Base-by-base conservation (phyloP, 2,797 vertebrate species). In the Scolopax bukidnonensis region DNA sequence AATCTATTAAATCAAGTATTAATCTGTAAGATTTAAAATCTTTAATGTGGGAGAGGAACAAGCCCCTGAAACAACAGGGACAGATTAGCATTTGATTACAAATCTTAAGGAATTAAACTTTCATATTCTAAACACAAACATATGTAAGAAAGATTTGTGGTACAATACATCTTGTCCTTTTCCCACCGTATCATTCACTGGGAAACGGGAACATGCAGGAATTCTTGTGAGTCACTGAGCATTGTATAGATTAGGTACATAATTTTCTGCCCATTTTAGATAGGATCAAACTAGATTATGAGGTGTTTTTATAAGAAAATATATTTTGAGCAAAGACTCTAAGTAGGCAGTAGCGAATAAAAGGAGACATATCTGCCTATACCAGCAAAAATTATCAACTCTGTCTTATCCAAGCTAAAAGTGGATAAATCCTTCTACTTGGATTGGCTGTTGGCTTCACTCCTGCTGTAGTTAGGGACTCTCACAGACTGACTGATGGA, bases 381-480 rank as follows among this genome's bases (percentile, higher is more conserved):
- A 87, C 16, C 41, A 69, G 67, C 17, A 1, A 5, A 87, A 85
- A 90, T 53, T 20, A 57, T 25, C 17, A 63, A 28, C 28, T 61
- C n/a, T 48, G 16, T 50, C 10, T 85, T 61, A 45, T 21, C 16
- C 21, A 56, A 69, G 21, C 3, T 60, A 68, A 6, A 57, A 73
- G 6, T 16, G 12, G 33, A 87, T 47, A 69, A 73, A 57, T 54
- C 45, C 20, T 79, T 91, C 41, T 38, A 15, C 15, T 25, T 83
- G 32, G 71, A 33, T 20, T 71, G 33, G 18, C 25, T 79, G 36
- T 50, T 94, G 56, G 8, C 33, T 77, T 81, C 69, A 47, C 11
- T 54, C 51, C 13, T 0, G 0, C 51, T 75, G 14, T 63, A 1
- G 9, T 9, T 6, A 16, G 40, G 20, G 20, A 63, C 23, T 77